Conservation (phyloP, 2,113 vertebrate species). For the Cardinalis cardinalis region DNA sequence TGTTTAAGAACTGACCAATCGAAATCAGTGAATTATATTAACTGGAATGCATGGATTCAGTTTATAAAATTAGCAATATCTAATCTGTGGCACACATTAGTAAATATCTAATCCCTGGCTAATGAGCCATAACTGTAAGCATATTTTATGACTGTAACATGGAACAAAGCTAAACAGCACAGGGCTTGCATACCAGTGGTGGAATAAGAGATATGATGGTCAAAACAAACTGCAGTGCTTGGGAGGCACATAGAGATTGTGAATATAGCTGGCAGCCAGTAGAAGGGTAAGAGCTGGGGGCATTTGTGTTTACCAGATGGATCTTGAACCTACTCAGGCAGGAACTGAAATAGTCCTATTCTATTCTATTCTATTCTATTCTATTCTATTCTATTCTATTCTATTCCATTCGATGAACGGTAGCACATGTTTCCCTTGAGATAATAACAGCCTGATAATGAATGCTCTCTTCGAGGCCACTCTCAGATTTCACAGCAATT, state of each 20-base stretch:
- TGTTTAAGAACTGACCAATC: not conserved
- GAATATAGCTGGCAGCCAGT: not conserved
- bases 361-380: not conserved
- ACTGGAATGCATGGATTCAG: not conserved
- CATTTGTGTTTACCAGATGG: not conserved
- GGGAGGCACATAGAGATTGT: not conserved
- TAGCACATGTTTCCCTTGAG: not conserved
- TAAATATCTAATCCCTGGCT: not conserved
- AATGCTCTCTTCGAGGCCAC: not conserved
- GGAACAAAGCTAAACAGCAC: not conserved
- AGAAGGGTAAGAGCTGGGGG: not conserved
- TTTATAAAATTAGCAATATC: not conserved
- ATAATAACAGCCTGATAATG: not conserved
- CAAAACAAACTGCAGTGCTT: not conserved
- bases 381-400: not conserved
- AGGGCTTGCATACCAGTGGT: fast-evolving
- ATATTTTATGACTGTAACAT: not conserved
- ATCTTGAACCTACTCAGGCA: not conserved
- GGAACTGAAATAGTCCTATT: not conserved
- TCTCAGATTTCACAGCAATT: not conserved
- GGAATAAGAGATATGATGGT: not conserved
- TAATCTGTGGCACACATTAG: not conserved
- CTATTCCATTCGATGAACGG: not conserved
- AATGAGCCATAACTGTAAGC: not conserved
- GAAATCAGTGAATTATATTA: not conserved